Conservation (phyloP, 2,113 vertebrate genomes). For the Phoxinus phoxinus region DNA sequence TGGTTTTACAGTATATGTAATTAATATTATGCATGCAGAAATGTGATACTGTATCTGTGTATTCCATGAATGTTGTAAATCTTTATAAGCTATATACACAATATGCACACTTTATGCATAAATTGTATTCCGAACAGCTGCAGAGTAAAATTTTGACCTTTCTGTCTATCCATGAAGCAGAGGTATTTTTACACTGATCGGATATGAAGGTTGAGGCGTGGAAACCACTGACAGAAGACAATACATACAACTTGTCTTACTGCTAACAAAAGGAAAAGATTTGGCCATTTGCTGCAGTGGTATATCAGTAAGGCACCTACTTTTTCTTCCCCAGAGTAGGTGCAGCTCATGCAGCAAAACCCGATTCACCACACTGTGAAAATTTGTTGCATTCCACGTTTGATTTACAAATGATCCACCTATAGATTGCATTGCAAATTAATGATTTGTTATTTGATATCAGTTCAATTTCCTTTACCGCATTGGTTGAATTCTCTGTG, state of each 20-base stretch:
- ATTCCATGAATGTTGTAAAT: not conserved
- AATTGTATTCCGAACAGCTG: not conserved
- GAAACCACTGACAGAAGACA: not conserved
- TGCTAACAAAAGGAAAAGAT: not conserved
- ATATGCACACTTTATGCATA: not conserved
- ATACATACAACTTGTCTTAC: not conserved
- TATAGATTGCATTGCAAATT: not conserved
- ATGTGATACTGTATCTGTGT: not conserved
- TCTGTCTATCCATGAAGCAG: not conserved
- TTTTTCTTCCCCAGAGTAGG: not conserved
- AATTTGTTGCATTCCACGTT: not conserved
- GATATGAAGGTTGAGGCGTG: not conserved
- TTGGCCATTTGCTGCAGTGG: not conserved
- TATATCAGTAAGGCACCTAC: not conserved
- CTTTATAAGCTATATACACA: not conserved
- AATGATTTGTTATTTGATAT: not conserved
- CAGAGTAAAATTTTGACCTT: not conserved
- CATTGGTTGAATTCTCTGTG: not conserved
- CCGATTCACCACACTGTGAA: constrained; percentile 10
- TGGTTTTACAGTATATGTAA: not conserved
- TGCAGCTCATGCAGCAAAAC: not conserved
- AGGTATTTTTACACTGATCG: not conserved
- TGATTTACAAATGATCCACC: not conserved
- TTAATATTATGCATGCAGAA: not conserved
- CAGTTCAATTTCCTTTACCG: not conserved